Base-by-base conservation (phyloP, 2,888 invertebrate species). In the Ceramica pisi region DNA sequence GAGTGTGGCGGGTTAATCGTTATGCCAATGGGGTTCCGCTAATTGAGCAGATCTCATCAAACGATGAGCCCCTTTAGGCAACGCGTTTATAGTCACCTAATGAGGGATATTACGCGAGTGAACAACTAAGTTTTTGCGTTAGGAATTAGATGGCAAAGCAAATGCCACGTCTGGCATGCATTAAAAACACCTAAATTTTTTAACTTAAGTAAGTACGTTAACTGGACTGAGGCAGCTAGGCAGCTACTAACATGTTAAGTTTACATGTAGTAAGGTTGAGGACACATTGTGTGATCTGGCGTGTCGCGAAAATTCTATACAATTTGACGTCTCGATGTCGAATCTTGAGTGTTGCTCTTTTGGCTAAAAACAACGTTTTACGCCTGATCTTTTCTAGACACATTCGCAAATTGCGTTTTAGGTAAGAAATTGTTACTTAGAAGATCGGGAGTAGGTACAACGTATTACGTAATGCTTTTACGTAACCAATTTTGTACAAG, bases 31-130 rank as follows among this genome's bases (percentile, higher is more conserved):
- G 31, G 79, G 68, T 61, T 64, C 55, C 70, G 62, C 55, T 82
- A 82, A 86, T 80, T 75, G 74, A 66, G 66, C 62, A 46, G 65
- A 67, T 68, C 60, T 74, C 73, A 76, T 78, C 71, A 74, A 66
- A 60, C 31, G 64, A 65, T 67, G 46, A 63, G 57, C 66, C 60
- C 67, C 46, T 75, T 71, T 64, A 64, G 44, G 64, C 41, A 44
- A 61, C 63, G 56, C 53, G 80, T 77, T 71, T 71, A 67, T 35
- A 26, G 57, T 23, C 23, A 12, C 53, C 70, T 74, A 74, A 71
- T 81, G 68, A 60, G 66, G 53, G 44, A 60, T 82, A 79, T 67
- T 55, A 61, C 56, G 26, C 31, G 31, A 65, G 68, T 59, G 60
- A 55, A 53, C 69, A 65, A 81, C 80, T 71, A 71, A 9, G 57